A percentile compares a stretch with the other conserved stretches of the same genome.
Evolutionary conservation across 2,113 vertebrate species (phyloP).

Genomic region (Zosterops lateralis): DNA sequence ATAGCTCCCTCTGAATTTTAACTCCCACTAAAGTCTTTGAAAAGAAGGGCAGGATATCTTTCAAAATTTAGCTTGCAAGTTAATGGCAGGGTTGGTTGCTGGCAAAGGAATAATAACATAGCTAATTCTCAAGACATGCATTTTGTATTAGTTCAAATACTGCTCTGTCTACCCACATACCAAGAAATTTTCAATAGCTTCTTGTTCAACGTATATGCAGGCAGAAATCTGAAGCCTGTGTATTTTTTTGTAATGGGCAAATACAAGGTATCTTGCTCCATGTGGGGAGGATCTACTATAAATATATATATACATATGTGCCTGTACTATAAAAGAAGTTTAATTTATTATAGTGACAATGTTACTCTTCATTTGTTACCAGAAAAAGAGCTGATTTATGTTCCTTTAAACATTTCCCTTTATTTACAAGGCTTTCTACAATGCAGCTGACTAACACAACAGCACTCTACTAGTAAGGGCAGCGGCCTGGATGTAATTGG

Average conservation of each 20-base stretch:
- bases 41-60: not conserved
- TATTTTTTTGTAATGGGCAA: not conserved
- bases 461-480: accelerated
- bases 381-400: not conserved
- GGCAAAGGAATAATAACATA: not conserved
- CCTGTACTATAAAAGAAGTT: not conserved
- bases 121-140: not conserved
- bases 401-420: accelerated
- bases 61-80: not conserved
- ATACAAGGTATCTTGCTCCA: not conserved
- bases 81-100: not conserved
- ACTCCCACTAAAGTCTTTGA: not conserved
- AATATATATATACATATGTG: not conserved
- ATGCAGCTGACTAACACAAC: not conserved
- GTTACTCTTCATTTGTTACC: not conserved
- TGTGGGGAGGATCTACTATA: accelerated
- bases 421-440: not conserved
- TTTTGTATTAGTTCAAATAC: not conserved
- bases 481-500: no score
- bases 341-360: not conserved
- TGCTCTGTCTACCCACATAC: not conserved
- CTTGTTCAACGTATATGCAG: not conserved
- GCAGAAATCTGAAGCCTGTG: not conserved
- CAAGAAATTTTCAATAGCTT: not conserved
- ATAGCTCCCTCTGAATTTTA: not conserved